Evolutionary conservation across 1,140 invertebrate genomes (phyloP).

Genomic region (Neotoxoptera formosana): DNA sequence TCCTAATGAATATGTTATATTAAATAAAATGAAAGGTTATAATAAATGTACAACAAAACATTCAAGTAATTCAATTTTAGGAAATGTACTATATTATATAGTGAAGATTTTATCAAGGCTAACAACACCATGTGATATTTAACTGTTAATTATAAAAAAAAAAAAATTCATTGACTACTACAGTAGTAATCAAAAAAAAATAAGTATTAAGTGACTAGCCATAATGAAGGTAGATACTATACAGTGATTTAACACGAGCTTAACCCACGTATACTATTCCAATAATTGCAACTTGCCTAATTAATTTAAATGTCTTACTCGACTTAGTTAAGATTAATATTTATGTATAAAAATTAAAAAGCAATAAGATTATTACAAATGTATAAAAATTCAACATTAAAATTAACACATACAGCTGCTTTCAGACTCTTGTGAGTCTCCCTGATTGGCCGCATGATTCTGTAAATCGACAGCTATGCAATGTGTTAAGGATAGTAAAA

Average conservation of each 20-base stretch:
- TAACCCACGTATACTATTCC: background rate
- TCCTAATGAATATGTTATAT: background rate
- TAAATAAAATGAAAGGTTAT: background rate
- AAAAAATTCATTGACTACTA: background rate
- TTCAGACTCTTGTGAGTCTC: slow-evolving; percentile 77
- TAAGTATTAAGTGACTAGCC: background rate
- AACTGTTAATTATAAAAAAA: slow-evolving; percentile 4
- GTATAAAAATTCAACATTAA: slow-evolving; percentile 37
- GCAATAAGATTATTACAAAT: slow-evolving; percentile 30
- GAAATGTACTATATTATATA: no score
- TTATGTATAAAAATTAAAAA: slow-evolving; percentile 25
- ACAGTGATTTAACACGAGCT: background rate
- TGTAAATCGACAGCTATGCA: slow-evolving; percentile 76
- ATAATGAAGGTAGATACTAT: background rate
- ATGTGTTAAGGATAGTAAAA: slow-evolving; percentile 51
- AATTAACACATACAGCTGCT: slow-evolving; percentile 80
- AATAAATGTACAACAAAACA: background rate
- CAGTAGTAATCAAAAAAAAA: background rate
- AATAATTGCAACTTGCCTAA: slow-evolving; percentile 2
- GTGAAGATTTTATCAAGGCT: background rate
- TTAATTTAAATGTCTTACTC: background rate
- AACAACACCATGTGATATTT: background rate
- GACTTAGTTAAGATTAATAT: slow-evolving; percentile 16
- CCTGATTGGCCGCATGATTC: slow-evolving; percentile 76
- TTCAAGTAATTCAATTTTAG: background rate